Conservation (phyloP, 2,113 vertebrate genomes). For the Melanotaenia duboulayi region DNA sequence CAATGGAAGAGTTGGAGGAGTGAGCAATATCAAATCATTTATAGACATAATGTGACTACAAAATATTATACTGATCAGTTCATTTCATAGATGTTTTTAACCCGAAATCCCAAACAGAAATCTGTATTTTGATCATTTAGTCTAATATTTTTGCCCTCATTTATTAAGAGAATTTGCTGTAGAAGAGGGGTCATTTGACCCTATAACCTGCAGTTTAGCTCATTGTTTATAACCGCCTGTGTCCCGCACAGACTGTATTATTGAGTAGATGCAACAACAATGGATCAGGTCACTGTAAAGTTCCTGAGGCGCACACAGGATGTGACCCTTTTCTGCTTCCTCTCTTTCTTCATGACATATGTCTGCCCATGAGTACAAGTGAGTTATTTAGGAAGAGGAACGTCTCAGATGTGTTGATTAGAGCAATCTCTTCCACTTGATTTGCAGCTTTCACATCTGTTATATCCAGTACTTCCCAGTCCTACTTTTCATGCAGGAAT, state of each 20-base stretch:
- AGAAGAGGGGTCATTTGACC: constrained; percentile 4
- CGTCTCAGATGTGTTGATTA: constrained; percentile 11
- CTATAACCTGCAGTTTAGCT: constrained; percentile 2
- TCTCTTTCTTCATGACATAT: constrained; percentile 36
- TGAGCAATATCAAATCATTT: too few relatives aligned
- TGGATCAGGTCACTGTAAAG: constrained; percentile 38
- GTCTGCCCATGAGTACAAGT: constrained; percentile 19
- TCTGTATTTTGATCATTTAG: background rate
- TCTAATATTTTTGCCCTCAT: background rate
- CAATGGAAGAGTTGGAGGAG: too few relatives aligned
- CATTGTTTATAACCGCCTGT: constrained; percentile 24
- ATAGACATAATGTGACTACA: too few relatives aligned
- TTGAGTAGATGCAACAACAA: constrained; percentile 46
- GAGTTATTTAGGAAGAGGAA: constrained; percentile 21
- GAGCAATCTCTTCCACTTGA: constrained; percentile 11
- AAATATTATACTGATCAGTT: background rate
- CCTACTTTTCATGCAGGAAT: background rate
- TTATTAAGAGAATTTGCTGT: background rate
- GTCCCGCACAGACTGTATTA: constrained; percentile 24
- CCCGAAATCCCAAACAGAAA: background rate
- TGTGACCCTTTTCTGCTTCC: constrained; percentile 44
- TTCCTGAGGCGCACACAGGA: constrained; percentile 60
- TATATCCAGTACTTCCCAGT: constrained; percentile 3
- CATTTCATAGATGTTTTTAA: too few relatives aligned
- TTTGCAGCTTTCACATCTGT: constrained; percentile 42